Conservation (phyloP, 2,797 vertebrate species). For the Micrastur ruficollis region DNA sequence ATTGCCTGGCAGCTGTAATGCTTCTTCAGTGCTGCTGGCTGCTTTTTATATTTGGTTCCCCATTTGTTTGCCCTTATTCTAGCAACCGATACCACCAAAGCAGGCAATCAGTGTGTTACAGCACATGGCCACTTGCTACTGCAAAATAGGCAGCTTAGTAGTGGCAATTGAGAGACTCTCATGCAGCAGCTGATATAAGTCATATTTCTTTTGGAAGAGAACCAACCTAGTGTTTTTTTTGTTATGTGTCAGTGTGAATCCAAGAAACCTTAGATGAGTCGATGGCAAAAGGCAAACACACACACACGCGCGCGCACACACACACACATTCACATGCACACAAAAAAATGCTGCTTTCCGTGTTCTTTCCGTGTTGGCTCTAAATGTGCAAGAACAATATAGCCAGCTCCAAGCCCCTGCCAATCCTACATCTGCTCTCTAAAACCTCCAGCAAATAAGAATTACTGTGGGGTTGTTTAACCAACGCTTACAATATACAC, state of each 20-base stretch:
- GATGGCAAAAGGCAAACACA: constrained; percentile 41
- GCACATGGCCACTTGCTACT: constrained; percentile 71
- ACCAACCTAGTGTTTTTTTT: constrained; percentile 53
- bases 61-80: constrained; percentile 80
- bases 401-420: constrained; percentile 79
- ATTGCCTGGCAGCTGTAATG: constrained; percentile 82
- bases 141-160: constrained; percentile 68
- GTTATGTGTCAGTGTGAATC: constrained; percentile 71
- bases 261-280: constrained; percentile 71
- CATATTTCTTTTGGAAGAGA: constrained; percentile 76
- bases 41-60: constrained; percentile 74
- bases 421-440: constrained; percentile 86
- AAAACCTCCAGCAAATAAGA: constrained; percentile 87
- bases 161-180: constrained; percentile 60
- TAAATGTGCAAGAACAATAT: constrained; percentile 73
- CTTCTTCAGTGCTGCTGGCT: constrained; percentile 78
- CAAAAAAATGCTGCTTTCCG: constrained; percentile 70
- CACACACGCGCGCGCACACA: neutral
- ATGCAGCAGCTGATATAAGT: constrained; percentile 75
- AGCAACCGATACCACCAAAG: constrained; percentile 73
- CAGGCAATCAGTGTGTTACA: constrained; percentile 63
- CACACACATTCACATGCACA: neutral
- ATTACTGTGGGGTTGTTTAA: constrained; percentile 82
- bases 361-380: constrained; percentile 77
- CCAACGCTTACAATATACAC: constrained; percentile 82